Percentiles rank a stretch among this genome's conserved stretches.
These are phyloP conservation scores for Diglossa cyanea DNA, from an alignment of 2,797 vertebrate species.

Conservation along the genomic window DNA sequence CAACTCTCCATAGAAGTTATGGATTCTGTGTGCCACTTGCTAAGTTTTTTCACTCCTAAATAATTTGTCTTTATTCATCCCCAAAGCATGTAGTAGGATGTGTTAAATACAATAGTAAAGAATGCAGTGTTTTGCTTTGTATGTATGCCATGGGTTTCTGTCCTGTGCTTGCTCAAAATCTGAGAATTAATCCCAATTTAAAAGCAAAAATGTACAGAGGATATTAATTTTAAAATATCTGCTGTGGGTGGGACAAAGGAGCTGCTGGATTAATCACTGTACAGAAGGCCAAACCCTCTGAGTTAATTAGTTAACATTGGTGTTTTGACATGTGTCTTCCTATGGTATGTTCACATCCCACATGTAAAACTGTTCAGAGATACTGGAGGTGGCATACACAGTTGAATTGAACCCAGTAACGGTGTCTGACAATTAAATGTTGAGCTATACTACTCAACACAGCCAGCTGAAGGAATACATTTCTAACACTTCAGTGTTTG, in stretches of 20 bases:
- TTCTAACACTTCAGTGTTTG: background rate
- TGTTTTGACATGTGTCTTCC: background rate
- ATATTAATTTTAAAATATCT: background rate
- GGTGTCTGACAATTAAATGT: background rate
- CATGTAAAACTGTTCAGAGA: background rate
- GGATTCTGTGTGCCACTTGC: background rate
- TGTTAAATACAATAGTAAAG: background rate
- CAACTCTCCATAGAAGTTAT: background rate
- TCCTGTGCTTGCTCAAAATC: background rate
- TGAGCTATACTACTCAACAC: background rate
- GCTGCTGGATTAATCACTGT: background rate
- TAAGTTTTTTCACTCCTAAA: background rate
- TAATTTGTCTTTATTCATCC: background rate
- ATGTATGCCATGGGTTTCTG: accelerated
- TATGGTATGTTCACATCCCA: background rate
- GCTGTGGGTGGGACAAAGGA: background rate
- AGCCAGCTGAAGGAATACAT: background rate
- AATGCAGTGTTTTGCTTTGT: background rate
- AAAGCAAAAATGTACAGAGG: background rate
- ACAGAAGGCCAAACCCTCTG: background rate
- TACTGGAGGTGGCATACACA: background rate
- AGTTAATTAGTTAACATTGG: background rate
- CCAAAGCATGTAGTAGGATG: background rate
- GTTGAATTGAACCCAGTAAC: background rate
- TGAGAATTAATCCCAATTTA: background rate